Evolutionary conservation across 2,113 vertebrate species (phyloP).

Genomic region (Muntiacus muntjak): DNA sequence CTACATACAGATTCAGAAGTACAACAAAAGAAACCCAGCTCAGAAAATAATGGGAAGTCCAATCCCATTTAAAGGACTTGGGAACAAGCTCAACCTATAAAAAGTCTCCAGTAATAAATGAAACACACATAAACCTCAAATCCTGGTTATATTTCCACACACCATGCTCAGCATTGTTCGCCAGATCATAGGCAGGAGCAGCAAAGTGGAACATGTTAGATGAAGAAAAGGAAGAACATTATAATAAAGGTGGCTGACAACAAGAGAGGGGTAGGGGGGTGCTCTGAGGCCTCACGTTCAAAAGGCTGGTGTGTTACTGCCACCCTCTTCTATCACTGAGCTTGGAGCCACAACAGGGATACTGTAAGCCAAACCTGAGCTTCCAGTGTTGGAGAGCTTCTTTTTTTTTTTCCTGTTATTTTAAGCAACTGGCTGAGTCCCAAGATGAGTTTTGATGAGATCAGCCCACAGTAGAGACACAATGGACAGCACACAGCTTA

Average conservation of each 20-base stretch:
- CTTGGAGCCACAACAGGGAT: background rate
- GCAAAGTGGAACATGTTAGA: background rate
- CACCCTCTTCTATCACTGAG: background rate
- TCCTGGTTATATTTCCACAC: background rate
- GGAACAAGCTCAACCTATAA: background rate
- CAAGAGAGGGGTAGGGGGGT: too few relatives aligned
- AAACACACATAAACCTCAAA: background rate
- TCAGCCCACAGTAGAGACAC: background rate
- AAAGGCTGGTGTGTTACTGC: background rate
- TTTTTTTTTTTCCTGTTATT: background rate
- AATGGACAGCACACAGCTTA: background rate
- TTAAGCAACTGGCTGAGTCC: background rate
- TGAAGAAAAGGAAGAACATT: background rate
- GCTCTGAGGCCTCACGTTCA: background rate
- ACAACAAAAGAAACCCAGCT: background rate
- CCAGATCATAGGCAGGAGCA: background rate
- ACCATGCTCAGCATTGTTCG: background rate
- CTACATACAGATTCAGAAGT: background rate
- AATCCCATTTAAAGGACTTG: background rate
- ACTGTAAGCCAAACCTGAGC: background rate
- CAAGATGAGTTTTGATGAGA: conserved; percentile 25
- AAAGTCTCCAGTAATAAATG: background rate
- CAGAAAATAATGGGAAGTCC: background rate
- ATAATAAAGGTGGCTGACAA: background rate
- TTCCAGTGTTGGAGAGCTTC: background rate